phyloP scores from a whole-genome alignment of 2,797 vertebrate genomes.

The Enteromius argenteus region DNA sequence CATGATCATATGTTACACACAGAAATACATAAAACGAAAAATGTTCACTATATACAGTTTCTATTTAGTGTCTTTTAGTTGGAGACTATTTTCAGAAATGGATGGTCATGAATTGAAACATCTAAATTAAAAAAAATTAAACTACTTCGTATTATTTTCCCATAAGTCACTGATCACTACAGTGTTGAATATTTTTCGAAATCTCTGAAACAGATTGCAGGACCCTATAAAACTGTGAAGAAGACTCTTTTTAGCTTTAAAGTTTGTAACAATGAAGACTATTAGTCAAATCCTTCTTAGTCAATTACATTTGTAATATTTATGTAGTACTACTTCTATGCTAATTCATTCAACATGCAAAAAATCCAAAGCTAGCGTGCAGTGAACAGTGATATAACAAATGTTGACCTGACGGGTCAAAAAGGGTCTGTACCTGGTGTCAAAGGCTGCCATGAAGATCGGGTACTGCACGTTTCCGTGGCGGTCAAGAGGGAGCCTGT shows the following conservation, averaged over 20 bases:
- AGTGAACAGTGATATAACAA: not conserved
- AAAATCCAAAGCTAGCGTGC: not conserved
- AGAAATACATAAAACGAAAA: not conserved
- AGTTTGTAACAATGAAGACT: not conserved
- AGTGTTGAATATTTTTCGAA: not conserved
- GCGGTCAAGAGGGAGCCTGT: constrained; percentile 82
- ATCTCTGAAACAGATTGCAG: not conserved
- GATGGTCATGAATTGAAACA: not conserved
- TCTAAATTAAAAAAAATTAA: not conserved
- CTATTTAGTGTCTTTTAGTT: not conserved
- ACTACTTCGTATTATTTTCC: too few relatives aligned
- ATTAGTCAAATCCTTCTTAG: not conserved
- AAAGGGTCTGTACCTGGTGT: constrained; percentile 59
- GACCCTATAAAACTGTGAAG: not conserved
- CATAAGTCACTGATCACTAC: not conserved
- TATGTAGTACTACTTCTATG: not conserved
- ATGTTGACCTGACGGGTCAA: not conserved
- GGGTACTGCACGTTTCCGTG: constrained; percentile 81
- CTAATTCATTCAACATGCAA: not conserved
- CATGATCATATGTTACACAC: not conserved
- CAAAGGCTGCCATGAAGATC: constrained; percentile 70
- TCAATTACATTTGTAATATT: not conserved
- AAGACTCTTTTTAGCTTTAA: not conserved
- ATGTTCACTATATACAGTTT: not conserved
- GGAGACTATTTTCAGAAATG: not conserved